These are phyloP conservation scores for Uloborus diversus DNA, from an alignment of 1,140 invertebrate species.

Conservation along the genomic window DNA sequence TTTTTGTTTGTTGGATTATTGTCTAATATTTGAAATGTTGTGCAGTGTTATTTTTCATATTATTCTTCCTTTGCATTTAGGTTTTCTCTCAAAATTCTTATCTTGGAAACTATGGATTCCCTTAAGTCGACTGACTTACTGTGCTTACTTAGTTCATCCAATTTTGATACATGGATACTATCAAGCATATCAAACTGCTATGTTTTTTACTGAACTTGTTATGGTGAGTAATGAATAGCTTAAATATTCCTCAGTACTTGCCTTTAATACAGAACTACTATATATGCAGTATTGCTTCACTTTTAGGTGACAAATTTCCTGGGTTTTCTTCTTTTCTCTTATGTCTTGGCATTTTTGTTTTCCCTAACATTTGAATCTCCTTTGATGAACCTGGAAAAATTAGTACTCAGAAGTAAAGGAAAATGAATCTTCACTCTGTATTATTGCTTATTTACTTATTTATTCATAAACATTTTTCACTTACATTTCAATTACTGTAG, in stretches of 20 bases:
- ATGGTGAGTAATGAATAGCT: conserved; percentile 43
- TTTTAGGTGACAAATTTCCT: conserved; percentile 57
- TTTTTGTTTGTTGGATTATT: too few relatives aligned
- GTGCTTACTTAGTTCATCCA: conserved; percentile 89
- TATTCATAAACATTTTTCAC: too few relatives aligned
- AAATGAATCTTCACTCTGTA: background rate
- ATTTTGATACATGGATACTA: conserved; percentile 76
- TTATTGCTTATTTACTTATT: background rate
- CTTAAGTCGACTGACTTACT: conserved; percentile 87
- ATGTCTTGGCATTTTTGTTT: conserved; percentile 61
- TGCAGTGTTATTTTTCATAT: background rate
- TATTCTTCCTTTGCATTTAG: conserved; percentile 65
- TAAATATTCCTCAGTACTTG: too few relatives aligned
- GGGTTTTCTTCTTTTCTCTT: conserved; percentile 54
- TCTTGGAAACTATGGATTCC: conserved; percentile 83
- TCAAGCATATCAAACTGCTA: conserved; percentile 21
- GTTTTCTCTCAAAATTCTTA: conserved; percentile 75
- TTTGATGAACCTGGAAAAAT: conserved; percentile 62
- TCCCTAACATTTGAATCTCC: conserved; percentile 64
- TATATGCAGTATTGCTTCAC: conserved; percentile 5
- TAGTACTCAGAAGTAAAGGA: conserved; percentile 4
- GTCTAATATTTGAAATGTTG: too few relatives aligned
- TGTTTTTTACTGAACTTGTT: conserved; percentile 55
- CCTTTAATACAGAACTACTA: too few relatives aligned
- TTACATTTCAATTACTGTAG: too few relatives aligned